These are phyloP conservation scores for Hypolimnas misippus DNA, from an alignment of 2,888 invertebrate genomes.

Conservation along the genomic window DNA sequence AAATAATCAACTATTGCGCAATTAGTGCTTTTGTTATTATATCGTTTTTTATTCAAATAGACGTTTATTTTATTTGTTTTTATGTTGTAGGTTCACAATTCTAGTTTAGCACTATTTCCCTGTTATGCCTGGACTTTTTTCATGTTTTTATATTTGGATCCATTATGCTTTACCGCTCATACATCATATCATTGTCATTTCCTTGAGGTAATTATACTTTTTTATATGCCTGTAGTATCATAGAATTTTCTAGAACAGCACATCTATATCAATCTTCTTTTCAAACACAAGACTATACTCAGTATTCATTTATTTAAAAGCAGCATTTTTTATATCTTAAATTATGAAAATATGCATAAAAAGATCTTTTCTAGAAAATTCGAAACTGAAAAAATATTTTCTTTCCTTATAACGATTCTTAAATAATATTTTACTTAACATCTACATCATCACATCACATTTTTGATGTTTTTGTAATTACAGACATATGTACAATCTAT, in stretches of 20 bases:
- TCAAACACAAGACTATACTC: no score
- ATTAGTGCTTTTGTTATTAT: conserved; percentile 48
- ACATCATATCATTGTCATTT: conserved; percentile 62
- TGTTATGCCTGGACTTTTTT: conserved; percentile 59
- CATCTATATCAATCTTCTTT: not conserved
- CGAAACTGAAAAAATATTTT: no score
- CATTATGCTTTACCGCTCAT: conserved; percentile 61
- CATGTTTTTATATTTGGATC: conserved; percentile 61
- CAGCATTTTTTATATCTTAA: no score
- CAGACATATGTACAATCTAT: no score
- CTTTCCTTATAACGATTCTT: no score
- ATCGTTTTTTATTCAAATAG: not conserved
- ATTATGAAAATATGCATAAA: no score
- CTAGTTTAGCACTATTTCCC: conserved; percentile 30
- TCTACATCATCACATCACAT: no score
- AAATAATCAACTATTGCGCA: conserved; percentile 58
- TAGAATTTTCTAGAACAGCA: conserved; percentile 8
- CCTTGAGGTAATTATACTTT: conserved; percentile 51
- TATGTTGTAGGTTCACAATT: conserved; percentile 39
- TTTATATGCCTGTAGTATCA: conserved; percentile 3
- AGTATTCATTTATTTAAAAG: no score
- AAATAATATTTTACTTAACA: no score
- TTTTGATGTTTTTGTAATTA: no score
- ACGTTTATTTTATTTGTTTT: not conserved
- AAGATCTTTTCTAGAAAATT: no score